A percentile compares a stretch with the other conserved stretches of the same genome.
phyloP scores from a whole-genome alignment of 2,888 invertebrate genomes.

The Timema cristinae region DNA sequence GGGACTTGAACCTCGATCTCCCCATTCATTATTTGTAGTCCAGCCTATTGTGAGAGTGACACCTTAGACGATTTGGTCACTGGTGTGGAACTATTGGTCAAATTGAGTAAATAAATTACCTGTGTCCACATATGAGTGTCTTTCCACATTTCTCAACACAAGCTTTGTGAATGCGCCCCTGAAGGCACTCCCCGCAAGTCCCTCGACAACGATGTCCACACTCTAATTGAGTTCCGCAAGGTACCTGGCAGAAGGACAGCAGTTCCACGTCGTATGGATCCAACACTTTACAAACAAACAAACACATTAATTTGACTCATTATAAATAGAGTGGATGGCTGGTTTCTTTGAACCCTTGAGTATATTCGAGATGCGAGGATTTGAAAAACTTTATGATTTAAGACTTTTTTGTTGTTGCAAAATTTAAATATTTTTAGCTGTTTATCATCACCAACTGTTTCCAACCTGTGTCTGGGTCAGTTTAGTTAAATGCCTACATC shows the following conservation, averaged over 20 bases:
- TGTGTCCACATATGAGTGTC: slow-evolving; percentile 59
- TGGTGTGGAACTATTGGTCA: too few species aligned
- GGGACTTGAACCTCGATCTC: too few species aligned
- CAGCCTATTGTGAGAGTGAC: too few species aligned
- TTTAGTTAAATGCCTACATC: too few species aligned
- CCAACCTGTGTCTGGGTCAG: too few species aligned
- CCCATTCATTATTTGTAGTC: too few species aligned
- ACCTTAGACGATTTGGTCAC: too few species aligned
- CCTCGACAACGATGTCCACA: slow-evolving; percentile 55
- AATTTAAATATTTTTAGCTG: too few species aligned
- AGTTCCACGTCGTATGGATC: slow-evolving; percentile 35
- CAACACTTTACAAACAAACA: slow-evolving; percentile 25
- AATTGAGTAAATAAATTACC: slow-evolving; percentile 40
- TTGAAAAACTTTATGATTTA: not conserved
- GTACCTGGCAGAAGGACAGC: slow-evolving; percentile 45
- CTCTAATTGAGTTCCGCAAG: slow-evolving; percentile 46
- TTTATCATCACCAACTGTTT: too few species aligned
- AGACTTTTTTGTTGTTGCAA: not conserved
- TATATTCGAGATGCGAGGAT: not conserved
- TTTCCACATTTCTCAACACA: slow-evolving; percentile 55
- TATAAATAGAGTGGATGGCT: not conserved
- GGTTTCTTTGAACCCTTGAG: not conserved
- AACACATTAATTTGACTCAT: slow-evolving; percentile 7
- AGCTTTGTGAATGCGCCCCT: slow-evolving; percentile 56
- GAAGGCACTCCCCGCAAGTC: slow-evolving; percentile 53